These are phyloP conservation scores for Cosmia trapezina DNA, from an alignment of 2,888 invertebrate species.

Conservation along the genomic window DNA sequence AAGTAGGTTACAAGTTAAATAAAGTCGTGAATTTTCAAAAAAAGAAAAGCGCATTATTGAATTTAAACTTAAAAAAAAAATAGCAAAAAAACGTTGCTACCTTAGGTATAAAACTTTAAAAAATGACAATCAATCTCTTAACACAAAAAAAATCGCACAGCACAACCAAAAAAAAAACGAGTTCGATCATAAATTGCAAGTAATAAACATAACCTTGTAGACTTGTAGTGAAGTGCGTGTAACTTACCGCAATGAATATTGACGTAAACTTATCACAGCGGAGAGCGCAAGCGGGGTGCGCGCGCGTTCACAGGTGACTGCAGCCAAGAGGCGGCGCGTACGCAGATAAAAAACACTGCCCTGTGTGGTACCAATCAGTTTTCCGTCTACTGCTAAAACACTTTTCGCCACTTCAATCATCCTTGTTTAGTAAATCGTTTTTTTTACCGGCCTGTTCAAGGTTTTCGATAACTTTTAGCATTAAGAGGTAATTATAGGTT, in stretches of 20 bases:
- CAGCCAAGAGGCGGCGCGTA: slow-evolving; percentile 41
- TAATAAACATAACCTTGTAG: slow-evolving; percentile 14
- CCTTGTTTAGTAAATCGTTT: slow-evolving; percentile 10
- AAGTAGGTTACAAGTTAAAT: not conserved
- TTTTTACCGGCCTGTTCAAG: not conserved
- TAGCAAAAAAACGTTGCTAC: not conserved
- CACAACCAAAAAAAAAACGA: not conserved
- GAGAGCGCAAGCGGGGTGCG: slow-evolving; percentile 57
- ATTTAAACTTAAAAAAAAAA: no score
- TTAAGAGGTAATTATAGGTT: not conserved
- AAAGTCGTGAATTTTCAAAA: not conserved
- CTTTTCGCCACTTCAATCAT: slow-evolving; percentile 20
- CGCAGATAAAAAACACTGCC: slow-evolving; percentile 60
- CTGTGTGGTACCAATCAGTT: slow-evolving; percentile 47
- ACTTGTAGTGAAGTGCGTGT: no score
- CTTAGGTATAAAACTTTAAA: not conserved
- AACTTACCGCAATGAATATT: slow-evolving; percentile 52
- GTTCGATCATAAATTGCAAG: not conserved
- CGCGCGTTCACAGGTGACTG: slow-evolving; percentile 70
- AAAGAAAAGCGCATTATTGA: not conserved
- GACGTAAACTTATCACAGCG: slow-evolving; percentile 37
- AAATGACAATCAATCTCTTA: not conserved
- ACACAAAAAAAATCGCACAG: slow-evolving; percentile 28
- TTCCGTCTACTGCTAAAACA: slow-evolving; percentile 33
- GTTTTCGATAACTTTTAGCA: not conserved